phyloP scores from a whole-genome alignment of 2,888 invertebrate species.

The Odontomyia ornata region DNA sequence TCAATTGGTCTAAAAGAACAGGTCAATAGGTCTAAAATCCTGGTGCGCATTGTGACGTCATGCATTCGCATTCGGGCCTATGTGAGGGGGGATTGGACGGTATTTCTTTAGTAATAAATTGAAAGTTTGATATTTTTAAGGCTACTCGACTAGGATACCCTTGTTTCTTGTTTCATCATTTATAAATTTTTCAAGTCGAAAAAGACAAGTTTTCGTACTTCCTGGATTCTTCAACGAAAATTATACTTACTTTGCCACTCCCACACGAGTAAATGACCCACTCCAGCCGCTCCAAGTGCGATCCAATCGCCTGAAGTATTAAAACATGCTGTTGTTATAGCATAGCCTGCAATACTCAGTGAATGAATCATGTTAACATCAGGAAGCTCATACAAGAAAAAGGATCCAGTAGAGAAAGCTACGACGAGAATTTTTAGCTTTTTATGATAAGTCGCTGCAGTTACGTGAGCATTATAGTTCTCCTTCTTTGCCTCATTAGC shows the following conservation, averaged over 20 bases:
- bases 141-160: no score
- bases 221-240: no score
- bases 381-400: conserved; percentile 94
- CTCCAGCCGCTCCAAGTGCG: conserved; percentile 85
- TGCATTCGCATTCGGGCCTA: no score
- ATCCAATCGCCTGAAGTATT: conserved; percentile 96
- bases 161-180: no score
- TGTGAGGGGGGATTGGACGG: no score
- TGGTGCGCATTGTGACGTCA: no score
- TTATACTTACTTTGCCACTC: conserved; percentile 91
- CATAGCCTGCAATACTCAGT: conserved; percentile 84
- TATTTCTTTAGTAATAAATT: no score
- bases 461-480: conserved; percentile 72
- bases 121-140: no score
- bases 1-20: no score
- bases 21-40: no score
- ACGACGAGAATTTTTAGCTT: conserved; percentile 83
- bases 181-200: no score
- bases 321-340: conserved; percentile 81
- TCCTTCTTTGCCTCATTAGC: conserved; percentile 75
- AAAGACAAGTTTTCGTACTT: no score
- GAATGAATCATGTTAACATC: conserved; percentile 93
- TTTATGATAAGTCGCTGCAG: conserved; percentile 85
- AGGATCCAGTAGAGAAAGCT: conserved; percentile 90
- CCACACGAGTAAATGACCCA: conserved; percentile 97